Evolutionary conservation across 2,113 vertebrate species (phyloP).

Genomic region (Amphiprion percula): DNA sequence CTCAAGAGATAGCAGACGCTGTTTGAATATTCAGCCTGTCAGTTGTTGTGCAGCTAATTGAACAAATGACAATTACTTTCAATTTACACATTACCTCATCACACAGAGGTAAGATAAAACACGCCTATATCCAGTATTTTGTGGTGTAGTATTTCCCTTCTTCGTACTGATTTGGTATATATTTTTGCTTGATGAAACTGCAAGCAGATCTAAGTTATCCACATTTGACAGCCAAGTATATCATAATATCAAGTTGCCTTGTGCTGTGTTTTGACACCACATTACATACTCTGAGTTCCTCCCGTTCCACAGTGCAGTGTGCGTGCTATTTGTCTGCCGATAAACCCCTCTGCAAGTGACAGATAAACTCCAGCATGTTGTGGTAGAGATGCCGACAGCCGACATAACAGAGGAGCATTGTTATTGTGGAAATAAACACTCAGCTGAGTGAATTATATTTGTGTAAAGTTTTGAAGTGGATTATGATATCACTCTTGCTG

Average conservation of each 20-base stretch:
- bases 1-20: background rate
- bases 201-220: background rate
- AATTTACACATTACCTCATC: no score
- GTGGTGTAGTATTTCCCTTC: background rate
- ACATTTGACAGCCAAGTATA: background rate
- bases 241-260: constrained; percentile 23
- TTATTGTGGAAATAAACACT: constrained; percentile 10
- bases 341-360: constrained; percentile 33
- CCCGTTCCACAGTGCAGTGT: constrained; percentile 34
- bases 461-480: constrained; percentile 4
- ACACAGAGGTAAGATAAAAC: background rate
- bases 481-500: background rate
- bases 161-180: background rate
- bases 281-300: constrained; percentile 40
- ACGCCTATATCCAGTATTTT: background rate
- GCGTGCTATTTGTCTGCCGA: constrained; percentile 61
- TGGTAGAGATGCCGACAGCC: constrained; percentile 25
- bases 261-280: constrained; percentile 20
- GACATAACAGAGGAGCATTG: constrained; percentile 17
- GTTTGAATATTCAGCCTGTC: background rate
- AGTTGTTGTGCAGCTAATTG: background rate
- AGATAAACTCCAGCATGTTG: constrained; percentile 51
- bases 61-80: no score
- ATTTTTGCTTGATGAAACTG: background rate
- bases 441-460: background rate